These are phyloP conservation scores for Cuculus canorus DNA, from an alignment of 2,797 vertebrate species.

Conservation along the genomic window DNA sequence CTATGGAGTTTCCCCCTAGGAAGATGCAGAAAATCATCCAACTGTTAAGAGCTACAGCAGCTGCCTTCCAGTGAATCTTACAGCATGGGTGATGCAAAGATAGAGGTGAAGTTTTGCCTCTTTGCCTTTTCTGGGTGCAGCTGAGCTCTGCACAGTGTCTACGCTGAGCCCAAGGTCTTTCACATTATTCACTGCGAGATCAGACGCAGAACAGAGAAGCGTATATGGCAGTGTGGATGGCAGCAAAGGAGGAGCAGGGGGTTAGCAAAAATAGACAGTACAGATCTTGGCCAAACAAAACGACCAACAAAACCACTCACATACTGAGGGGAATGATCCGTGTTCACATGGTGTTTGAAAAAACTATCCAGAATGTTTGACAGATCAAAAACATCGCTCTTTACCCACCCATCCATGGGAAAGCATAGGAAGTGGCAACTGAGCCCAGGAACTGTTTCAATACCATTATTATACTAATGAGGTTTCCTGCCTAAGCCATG, in stretches of 20 bases:
- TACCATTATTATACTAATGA: neutral
- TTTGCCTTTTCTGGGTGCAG: neutral
- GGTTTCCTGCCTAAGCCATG: neutral
- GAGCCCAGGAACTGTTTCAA: neutral
- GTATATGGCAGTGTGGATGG: accelerated
- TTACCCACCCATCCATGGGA: neutral
- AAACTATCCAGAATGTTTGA: neutral
- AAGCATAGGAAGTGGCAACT: neutral
- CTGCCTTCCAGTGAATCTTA: neutral
- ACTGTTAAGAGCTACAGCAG: no score
- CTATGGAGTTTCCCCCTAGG: neutral
- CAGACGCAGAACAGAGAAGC: neutral
- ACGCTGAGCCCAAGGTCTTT: neutral
- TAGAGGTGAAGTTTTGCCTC: neutral
- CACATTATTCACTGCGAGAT: accelerated
- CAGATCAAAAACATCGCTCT: neutral
- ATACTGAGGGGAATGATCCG: neutral
- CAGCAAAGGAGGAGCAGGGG: neutral
- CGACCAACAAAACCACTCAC: neutral
- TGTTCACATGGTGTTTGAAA: neutral
- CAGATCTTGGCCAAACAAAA: neutral
- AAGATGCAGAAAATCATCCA: neutral
- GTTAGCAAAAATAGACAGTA: neutral
- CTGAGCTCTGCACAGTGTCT: accelerated
- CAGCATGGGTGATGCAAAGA: neutral